Conservation (phyloP, 30 jellyfish, hydroid and myxozoan species). For the Clytia hemisphaerica region DNA sequence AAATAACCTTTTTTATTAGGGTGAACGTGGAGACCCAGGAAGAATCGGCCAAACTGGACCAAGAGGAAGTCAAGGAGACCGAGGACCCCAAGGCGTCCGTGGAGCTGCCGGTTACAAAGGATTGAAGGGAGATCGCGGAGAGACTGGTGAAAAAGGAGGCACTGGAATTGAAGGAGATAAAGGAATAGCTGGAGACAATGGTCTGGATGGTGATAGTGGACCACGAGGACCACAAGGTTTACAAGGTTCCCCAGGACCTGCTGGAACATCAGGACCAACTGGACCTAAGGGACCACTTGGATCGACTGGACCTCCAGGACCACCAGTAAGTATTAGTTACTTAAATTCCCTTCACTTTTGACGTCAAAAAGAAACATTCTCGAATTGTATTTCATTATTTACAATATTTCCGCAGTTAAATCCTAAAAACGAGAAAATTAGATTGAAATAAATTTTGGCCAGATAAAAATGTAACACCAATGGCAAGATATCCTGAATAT, state of each 20-base stretch:
- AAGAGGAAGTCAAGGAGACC: constrained; percentile 37
- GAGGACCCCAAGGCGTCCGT: constrained; percentile 28
- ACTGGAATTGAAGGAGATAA: constrained; percentile 41
- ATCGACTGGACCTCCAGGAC: constrained; percentile 25
- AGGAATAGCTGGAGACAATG: constrained; percentile 48
- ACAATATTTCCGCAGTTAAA: no score
- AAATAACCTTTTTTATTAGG: constrained; percentile 37
- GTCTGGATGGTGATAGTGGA: constrained; percentile 32
- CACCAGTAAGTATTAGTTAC: constrained; percentile 25
- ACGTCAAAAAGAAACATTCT: no score
- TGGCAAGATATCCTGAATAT: neutral
- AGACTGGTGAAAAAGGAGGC: constrained; percentile 41
- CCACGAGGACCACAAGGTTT: constrained; percentile 42
- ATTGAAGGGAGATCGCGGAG: constrained; percentile 44
- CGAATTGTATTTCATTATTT: no score
- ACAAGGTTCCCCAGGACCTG: constrained; percentile 45
- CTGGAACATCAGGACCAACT: constrained; percentile 31
- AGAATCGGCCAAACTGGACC: constrained; percentile 26
- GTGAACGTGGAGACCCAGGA: constrained; percentile 57
- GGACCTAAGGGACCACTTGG: constrained; percentile 47
- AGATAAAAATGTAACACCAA: neutral
- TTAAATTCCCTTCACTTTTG: no score
- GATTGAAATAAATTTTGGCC: neutral
- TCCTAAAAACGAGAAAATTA: neutral
- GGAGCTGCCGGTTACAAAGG: constrained; percentile 48